These are phyloP conservation scores for Phyllotis vaccarum DNA, from an alignment of 2,797 vertebrate species.

Conservation along the genomic window DNA sequence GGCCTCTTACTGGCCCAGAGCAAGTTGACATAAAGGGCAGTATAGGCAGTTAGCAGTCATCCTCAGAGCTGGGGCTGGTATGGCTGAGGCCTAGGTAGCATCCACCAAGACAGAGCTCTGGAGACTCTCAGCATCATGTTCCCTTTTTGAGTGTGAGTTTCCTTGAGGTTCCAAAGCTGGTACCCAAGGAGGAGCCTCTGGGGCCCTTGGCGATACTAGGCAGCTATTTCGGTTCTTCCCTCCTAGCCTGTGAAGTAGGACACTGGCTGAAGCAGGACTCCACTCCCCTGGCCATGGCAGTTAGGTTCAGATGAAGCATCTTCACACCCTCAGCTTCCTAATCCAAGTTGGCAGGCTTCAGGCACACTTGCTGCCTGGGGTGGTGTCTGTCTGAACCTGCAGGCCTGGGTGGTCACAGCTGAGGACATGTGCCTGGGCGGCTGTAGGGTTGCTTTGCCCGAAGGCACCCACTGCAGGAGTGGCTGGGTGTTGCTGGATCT, in stretches of 20 bases:
- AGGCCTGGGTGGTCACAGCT: neutral
- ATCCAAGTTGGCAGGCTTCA: neutral
- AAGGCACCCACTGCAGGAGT: neutral
- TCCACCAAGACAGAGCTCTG: neutral
- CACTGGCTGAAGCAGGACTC: neutral
- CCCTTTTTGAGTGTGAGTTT: rapidly evolving
- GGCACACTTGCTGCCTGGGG: neutral
- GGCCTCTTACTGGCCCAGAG: too few relatives aligned
- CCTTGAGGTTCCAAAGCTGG: neutral
- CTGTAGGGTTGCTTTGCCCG: neutral
- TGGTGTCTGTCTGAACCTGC: slow-evolving; percentile 54
- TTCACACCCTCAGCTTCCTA: neutral
- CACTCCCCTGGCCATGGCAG: neutral
- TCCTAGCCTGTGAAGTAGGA: neutral
- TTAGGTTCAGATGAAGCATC: neutral
- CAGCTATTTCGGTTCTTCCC: neutral
- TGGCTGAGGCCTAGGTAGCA: neutral
- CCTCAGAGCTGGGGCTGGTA: neutral
- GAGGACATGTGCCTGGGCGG: neutral
- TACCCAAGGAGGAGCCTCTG: rapidly evolving
- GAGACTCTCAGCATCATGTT: rapidly evolving
- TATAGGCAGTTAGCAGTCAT: rapidly evolving
- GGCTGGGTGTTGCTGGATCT: neutral
- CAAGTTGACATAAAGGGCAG: neutral
- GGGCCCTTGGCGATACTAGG: rapidly evolving